Conservation (phyloP, 2,797 vertebrate genomes). For the Takifugu ocellatus region DNA sequence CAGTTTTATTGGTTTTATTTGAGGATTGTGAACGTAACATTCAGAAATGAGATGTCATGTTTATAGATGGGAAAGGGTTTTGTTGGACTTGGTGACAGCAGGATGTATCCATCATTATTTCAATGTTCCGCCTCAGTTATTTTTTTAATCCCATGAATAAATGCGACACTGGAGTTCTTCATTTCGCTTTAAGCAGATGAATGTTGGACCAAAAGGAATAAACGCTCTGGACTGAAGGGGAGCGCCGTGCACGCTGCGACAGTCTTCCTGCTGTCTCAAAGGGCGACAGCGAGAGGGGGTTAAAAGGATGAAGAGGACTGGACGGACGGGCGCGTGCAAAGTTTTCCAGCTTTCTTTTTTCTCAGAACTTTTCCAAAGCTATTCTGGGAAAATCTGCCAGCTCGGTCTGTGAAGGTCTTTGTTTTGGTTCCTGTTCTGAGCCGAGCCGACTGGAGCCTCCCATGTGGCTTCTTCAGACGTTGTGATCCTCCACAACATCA, state of each 20-base stretch:
- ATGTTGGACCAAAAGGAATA: too few species aligned
- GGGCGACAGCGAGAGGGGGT: too few species aligned
- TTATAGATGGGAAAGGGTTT: neutral
- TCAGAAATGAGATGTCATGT: too few species aligned
- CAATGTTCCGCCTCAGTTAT: neutral
- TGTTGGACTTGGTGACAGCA: neutral
- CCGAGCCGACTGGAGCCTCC: neutral
- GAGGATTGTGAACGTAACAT: too few species aligned
- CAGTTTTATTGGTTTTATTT: too few species aligned
- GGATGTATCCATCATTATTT: neutral
- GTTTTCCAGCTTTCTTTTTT: neutral
- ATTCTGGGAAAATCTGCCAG: neutral
- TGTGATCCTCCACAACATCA: slow-evolving; percentile 10
- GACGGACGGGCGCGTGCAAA: neutral
- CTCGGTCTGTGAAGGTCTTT: slow-evolving; percentile 4
- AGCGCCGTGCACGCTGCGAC: too few species aligned
- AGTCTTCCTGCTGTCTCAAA: too few species aligned
- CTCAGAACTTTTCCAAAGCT: neutral
- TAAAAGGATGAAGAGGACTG: too few species aligned
- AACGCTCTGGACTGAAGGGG: too few species aligned
- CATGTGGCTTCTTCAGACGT: slow-evolving; percentile 16
- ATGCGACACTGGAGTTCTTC: neutral
- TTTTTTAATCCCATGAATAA: neutral
- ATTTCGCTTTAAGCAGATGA: neutral
- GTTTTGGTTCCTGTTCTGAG: slow-evolving; percentile 12